These are phyloP conservation scores for Porphyrio hochstetteri DNA, from an alignment of 2,113 vertebrate species.

Conservation along the genomic window DNA sequence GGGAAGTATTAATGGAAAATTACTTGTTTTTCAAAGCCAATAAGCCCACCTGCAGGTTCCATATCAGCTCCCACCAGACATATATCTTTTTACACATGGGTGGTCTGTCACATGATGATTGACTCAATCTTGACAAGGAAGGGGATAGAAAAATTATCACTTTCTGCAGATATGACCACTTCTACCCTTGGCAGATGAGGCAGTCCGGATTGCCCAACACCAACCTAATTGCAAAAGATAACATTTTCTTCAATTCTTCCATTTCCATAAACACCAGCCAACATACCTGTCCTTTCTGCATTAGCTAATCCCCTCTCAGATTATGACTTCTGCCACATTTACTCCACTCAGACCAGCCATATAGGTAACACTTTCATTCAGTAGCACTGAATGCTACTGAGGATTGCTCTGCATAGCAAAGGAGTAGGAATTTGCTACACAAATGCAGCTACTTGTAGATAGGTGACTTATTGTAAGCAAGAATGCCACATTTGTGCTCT, in stretches of 20 bases:
- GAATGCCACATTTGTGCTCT: neutral
- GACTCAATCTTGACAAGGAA: conserved; percentile 54
- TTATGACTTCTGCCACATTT: neutral
- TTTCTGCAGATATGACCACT: conserved; percentile 35
- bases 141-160: conserved; percentile 31
- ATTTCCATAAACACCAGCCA: neutral
- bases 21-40: conserved; percentile 19
- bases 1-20: conserved; percentile 41
- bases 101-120: conserved; percentile 48
- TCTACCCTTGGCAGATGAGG: conserved; percentile 8
- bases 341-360: neutral
- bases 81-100: conserved; percentile 18
- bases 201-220: neutral
- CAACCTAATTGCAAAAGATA: neutral
- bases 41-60: conserved; percentile 11
- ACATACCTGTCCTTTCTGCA: neutral
- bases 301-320: neutral
- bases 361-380: neutral
- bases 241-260: neutral
- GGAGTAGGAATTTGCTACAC: neutral
- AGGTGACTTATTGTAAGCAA: neutral
- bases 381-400: neutral
- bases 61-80: conserved; percentile 26
- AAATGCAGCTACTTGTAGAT: neutral
- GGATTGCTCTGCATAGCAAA: neutral